Evolutionary conservation across 2,888 invertebrate genomes (phyloP), one percentile per base, ranked within the genome.

Genomic region (Drosophila phalerata): DNA sequence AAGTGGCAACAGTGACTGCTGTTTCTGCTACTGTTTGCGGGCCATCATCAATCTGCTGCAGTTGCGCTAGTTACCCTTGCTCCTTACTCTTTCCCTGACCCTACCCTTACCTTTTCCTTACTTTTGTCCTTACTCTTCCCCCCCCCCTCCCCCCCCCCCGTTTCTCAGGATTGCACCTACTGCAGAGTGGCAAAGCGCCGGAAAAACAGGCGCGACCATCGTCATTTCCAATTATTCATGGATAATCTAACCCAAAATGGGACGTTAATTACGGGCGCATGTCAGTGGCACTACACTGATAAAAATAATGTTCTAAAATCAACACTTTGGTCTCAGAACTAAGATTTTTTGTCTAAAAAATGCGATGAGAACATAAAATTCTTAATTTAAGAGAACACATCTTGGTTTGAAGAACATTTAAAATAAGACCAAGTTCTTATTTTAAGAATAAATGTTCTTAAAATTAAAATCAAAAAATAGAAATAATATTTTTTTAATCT

Each of bases 241-340:
- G 91, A 90, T 91, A 92, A 92, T 92, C 90, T 91, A 92, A 90
- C 91, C 91, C 90, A 81, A 89, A 92, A 91, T 91, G 90, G 91
- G 91, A 91, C 92, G 90, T 92, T 92, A 92, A 92, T 92, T 92
- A 92, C 91, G 64, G 63, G 71, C 79, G 80, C 88, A 85, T 84
- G 84, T 84, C 88, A 88, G 37, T 68, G 77, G 63, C 88, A 83
- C 66, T 63, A n/a, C n/a, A n/a, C n/a, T n/a, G n/a, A n/a, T n/a
- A n/a, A n/a, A n/a, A n/a, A n/a, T n/a, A n/a, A n/a, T n/a, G n/a
- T n/a, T n/a, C n/a, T n/a, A n/a, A n/a, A n/a, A n/a, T n/a, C n/a
- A n/a, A n/a, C n/a, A n/a, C n/a, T n/a, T n/a, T n/a, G n/a, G n/a
- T n/a, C n/a, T n/a, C n/a, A n/a, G n/a, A n/a, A n/a, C n/a, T n/a